Evolutionary conservation across 2,113 vertebrate genomes (phyloP).

Genomic region (human (Homo sapiens)): DNA sequence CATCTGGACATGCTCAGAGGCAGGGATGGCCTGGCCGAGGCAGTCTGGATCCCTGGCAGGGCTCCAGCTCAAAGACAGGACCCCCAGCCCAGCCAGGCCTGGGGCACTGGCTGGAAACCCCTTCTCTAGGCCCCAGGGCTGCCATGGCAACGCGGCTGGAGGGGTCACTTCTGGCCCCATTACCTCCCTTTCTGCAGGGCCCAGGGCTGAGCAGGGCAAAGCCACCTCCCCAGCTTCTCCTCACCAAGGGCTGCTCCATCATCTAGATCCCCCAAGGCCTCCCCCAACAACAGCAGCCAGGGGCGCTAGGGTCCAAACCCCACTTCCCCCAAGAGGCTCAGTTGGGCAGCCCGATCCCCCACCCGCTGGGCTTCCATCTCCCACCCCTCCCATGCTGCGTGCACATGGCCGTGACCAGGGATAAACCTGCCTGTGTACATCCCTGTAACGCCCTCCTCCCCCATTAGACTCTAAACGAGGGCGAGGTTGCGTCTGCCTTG

Average conservation of each 20-base stretch:
- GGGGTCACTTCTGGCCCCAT: background rate
- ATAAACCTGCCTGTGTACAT: background rate
- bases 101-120: background rate
- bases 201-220: background rate
- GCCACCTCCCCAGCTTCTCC: background rate
- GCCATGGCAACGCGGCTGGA: constrained; percentile 16
- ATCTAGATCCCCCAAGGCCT: background rate
- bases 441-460: background rate
- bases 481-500: background rate
- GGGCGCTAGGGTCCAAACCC: background rate
- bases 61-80: constrained; percentile 13
- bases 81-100: background rate
- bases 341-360: too few species aligned
- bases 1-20: constrained; percentile 72
- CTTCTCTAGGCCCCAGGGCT: constrained; percentile 37
- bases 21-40: background rate
- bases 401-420: background rate
- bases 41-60: constrained; percentile 40
- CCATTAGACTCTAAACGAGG: background rate
- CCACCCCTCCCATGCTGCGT: background rate
- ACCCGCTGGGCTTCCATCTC: background rate
- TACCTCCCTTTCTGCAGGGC: background rate
- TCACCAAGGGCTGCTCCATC: background rate
- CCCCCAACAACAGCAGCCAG: background rate
- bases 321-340: background rate